Evolutionary conservation across 1,140 invertebrate genomes (phyloP), one percentile per base, ranked within the genome.

Genomic region (Brachionus paranguensis): DNA sequence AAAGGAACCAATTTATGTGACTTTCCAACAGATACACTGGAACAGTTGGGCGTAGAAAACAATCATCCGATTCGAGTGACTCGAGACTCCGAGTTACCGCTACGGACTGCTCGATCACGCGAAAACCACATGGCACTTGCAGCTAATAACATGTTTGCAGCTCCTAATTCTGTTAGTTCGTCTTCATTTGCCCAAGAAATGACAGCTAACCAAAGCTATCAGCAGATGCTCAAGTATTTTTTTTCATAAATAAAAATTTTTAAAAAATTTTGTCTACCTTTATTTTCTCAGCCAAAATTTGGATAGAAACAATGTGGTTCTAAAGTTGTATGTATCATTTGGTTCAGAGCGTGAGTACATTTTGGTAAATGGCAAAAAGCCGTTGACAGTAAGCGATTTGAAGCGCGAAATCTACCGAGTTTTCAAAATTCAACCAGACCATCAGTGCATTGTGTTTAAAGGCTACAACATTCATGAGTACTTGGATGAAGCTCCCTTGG

Each of bases 41-140:
- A 83, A 55, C 20, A 68, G n/a, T 17, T 83, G 10, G 81, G 81
- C 2, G 37, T 83, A n/a, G 81, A 83, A 14, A 83, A 83, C 53
- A 83, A 83, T 27, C 64, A 83, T 68, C 81, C 37, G 27, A 83
- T 83, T 37, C 14, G 81, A 12, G 81, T 83, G 12, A 68, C 60
- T 20, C 14, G 81, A 17, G 81, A 83, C 14, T 41, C 60, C 8
- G 81, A 83, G 6, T 20, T 68, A 55, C 60, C 81, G 1, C 3
- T 17, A 7, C 60, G 60, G 7, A 70, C 60, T 47, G 12, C 60
- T 33, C 50, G 76, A 41, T 72, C 68, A 41, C 33, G 41, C n/a
- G 33, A 27, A 65, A 65, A 12, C 11, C 17, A 55, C 0, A 11
- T 17, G 14, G 17, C 45, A 24, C 24, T 11, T 78, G 74, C n/a